Conservation (phyloP, 2,797 vertebrate genomes). For the Sciurus vulgaris region DNA sequence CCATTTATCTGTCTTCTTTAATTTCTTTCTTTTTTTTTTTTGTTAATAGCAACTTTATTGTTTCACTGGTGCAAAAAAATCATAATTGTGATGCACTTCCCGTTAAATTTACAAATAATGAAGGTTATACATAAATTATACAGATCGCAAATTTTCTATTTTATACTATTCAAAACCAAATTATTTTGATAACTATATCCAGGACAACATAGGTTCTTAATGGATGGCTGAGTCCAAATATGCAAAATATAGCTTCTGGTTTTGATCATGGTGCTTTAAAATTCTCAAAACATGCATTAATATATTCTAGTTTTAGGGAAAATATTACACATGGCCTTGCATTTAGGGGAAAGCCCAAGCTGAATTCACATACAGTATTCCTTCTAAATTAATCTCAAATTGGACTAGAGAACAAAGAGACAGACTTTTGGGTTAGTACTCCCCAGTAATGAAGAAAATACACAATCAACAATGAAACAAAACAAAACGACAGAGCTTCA, state of each 20-base stretch:
- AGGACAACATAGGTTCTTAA: conserved; percentile 86
- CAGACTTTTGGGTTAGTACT: conserved; percentile 85
- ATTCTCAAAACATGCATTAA: conserved; percentile 89
- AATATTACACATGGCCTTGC: conserved; percentile 87
- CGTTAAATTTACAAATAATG: conserved; percentile 94
- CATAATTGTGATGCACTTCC: conserved; percentile 89
- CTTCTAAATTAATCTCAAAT: conserved; percentile 82
- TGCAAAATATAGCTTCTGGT: conserved; percentile 90
- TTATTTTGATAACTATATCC: conserved; percentile 89
- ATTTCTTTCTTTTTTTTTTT: too few species aligned
- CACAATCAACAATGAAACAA: conserved; percentile 83
- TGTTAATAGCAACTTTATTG: conserved; percentile 92
- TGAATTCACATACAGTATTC: conserved; percentile 85
- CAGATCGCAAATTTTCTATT: conserved; percentile 89
- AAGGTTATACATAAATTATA: conserved; percentile 94
- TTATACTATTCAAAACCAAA: conserved; percentile 89
- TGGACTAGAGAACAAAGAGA: conserved; percentile 82
- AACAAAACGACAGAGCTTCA: conserved; percentile 28
- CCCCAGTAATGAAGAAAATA: conserved; percentile 78
- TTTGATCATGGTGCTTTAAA: conserved; percentile 87
- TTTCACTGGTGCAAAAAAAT: conserved; percentile 89
- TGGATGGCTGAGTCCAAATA: conserved; percentile 87
- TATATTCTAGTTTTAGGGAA: conserved; percentile 87
- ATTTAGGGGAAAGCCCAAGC: conserved; percentile 85
- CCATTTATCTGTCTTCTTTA: neutral